Evolutionary conservation across 2,113 vertebrate species (phyloP), one percentile per base, ranked within the genome.

Genomic region (Etheostoma spectabile): DNA sequence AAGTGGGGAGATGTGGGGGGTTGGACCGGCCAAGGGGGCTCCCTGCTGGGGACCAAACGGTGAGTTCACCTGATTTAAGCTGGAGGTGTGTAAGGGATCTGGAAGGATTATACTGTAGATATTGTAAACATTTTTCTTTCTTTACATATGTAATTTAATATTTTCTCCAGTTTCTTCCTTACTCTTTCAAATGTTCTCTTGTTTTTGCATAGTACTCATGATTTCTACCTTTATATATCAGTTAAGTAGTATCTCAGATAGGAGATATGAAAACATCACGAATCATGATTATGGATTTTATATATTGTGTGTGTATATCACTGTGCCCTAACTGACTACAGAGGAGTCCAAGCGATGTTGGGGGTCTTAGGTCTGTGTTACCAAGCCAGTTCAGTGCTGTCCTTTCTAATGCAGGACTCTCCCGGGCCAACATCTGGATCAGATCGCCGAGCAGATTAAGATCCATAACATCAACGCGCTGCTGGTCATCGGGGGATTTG

Each of bases 21-120:
- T 19, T 99, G 98, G 98, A 99, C 98, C 0, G 98, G 98, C 35
- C 98, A 99, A 93, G 98, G 98, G 27, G 98, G 98, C 10, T 99
- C 98, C 6, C 94, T 99, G 85, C 96, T 99, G 5, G 98, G 98
- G 77, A 99, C 98, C 35, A 99, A 99, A 94, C 95, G 98, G 98
- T 99, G 92, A 94, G 72, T n/a, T n/a, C 38, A 42, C 5, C 7
- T 11, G 18, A 1, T 30, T 0, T 5, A 48, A 55, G 24, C 2
- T 8, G 11, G n/a, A 18, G 13, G 22, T 8, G 42, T 67, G 15
- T 15, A 1, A 35, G 3, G 19, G 3, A 30, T 38, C 7, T 38
- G 12, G 16, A 12, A 38, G 51, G 35, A 57, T 45, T 48, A 42
- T 22, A 19, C 14, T 52, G 33, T 21, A 55, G 13, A 24, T 19